Evolutionary conservation across 2,888 invertebrate species (phyloP), one percentile per base, ranked within the genome.

Genomic region (Tribolium freemani): DNA sequence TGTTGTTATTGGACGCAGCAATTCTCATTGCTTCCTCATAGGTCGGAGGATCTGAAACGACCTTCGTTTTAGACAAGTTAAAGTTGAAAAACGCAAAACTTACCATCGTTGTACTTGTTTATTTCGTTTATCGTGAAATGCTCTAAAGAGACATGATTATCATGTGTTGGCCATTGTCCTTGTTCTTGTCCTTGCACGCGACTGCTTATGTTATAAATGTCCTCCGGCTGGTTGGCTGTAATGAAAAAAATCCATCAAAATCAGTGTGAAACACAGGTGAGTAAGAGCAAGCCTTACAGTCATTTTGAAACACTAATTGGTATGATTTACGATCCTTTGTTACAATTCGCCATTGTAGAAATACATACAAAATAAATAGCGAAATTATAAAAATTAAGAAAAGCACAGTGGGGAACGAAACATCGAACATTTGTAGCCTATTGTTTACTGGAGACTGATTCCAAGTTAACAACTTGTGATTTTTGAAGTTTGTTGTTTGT

Each of bases 21-120:
- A 64, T 67, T 16, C 76, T 78, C 73, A 82, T 77, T 2, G 80
- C 81, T 76, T 82, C 81, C 60, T 82, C 81, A 38, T 82, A 82
- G 21, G 80, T 77, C 5, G 81, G 81, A 31, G 81, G 81, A 53
- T 76, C 81, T 81, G 64, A 26, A 80, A 79, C 51, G 72, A 31
- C 38, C 48, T 48, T 48, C 11, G 0, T n/a, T 48, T 16, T n/a
- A 38, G n/a, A 9, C 38, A 3, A n/a, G 8, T 38, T n/a, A 6
- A 9, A 38, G n/a, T 38, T 1, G n/a, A 38, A n/a, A 38, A 38
- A 38, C 38, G n/a, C 8, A 16, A 31, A 5, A 51, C 67, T 45
- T 16, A 70, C 69, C 70, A 72, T 80, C 81, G 53, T 79, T 76
- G 61, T 78, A 79, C 73, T 81, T 81, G 64, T 80, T 80, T 58